Conservation (phyloP, 2,888 invertebrate genomes). For the Lasioglossum vierecki region DNA sequence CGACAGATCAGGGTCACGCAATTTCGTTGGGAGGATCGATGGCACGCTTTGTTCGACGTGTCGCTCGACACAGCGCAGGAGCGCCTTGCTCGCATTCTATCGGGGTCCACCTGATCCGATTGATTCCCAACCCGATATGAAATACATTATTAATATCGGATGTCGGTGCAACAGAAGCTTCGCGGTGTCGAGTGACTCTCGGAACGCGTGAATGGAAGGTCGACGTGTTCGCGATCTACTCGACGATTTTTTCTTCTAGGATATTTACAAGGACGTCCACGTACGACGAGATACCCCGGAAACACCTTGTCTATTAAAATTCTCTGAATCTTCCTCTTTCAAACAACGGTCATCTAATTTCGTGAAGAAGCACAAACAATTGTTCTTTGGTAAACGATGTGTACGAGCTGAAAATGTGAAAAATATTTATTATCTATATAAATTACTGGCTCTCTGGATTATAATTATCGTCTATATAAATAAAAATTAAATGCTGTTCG, state of each 20-base stretch:
- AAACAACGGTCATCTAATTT: neutral
- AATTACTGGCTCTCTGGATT: too few relatives aligned
- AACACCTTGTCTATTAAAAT: neutral
- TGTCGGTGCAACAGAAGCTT: conserved; percentile 35
- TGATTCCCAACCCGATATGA: conserved; percentile 27
- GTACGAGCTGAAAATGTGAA: too few relatives aligned
- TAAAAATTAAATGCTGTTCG: too few relatives aligned
- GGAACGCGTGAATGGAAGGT: neutral
- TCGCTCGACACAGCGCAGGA: neutral
- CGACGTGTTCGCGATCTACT: neutral
- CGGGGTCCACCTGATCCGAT: conserved; percentile 46
- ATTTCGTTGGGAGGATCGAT: conserved; percentile 31
- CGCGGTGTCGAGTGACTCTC: conserved; percentile 37
- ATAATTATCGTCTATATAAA: too few relatives aligned
- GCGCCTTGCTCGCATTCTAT: conserved; percentile 13
- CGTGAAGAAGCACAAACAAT: neutral
- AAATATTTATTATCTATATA: too few relatives aligned
- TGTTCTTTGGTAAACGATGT: too few relatives aligned
- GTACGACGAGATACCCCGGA: neutral
- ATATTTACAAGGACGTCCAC: neutral
- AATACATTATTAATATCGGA: conserved; percentile 58
- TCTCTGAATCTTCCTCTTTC: neutral
- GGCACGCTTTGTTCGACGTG: conserved; percentile 7
- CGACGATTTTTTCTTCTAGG: conserved; percentile 10
- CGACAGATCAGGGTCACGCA: neutral